Base-by-base conservation (phyloP, 2,888 invertebrate genomes). In the Resseliella maxima region DNA sequence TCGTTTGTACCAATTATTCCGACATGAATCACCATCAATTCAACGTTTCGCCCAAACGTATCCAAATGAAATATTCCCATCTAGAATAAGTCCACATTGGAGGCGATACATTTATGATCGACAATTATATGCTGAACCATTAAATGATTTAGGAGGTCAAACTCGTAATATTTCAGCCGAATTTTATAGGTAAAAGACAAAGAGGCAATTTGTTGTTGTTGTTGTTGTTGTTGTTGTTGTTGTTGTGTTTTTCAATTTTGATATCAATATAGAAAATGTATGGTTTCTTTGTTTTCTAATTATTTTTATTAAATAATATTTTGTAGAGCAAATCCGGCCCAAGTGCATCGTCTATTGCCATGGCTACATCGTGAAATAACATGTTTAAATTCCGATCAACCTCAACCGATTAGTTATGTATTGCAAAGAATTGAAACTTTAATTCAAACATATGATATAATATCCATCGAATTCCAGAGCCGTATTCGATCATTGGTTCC, bases 301-400 rank as follows among this genome's bases (percentile, higher is more conserved):
- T 50, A 24, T 59, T 59, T n/a, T 24, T 59, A 24, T 59, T 31
- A 41, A 64, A 10, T 83, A 85, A 85, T 86, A 87, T 24, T 31
- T 86, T 92, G n/a, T 89, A 95, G 96, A 90, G 93, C 93, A 89
- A 94, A 97, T 92, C 95, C 95, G 86, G 94, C 95, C 21, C 95
- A 96, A 90, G 93, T 95, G 88, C 95, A 96, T 90, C 94, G 98
- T 0, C 92, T 98, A 86, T 94, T 96, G 87, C 96, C 96, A 0
- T 98, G 97, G 97, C 92, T 98, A 45, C 95, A 95, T 90, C 93
- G 98, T 88, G 98, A 98, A 91, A 92, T 98, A 41, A 93, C 94
- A 88, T 92, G 97, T 86, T 88, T 91, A 86, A 91, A 97, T 36
- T 93, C 93, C 88, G 93, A 94, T 88, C 93, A 94, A 89, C 91